Evolutionary conservation across 2,113 vertebrate genomes (phyloP), one percentile per base, ranked within the genome.

Genomic region (Nibea coibor): DNA sequence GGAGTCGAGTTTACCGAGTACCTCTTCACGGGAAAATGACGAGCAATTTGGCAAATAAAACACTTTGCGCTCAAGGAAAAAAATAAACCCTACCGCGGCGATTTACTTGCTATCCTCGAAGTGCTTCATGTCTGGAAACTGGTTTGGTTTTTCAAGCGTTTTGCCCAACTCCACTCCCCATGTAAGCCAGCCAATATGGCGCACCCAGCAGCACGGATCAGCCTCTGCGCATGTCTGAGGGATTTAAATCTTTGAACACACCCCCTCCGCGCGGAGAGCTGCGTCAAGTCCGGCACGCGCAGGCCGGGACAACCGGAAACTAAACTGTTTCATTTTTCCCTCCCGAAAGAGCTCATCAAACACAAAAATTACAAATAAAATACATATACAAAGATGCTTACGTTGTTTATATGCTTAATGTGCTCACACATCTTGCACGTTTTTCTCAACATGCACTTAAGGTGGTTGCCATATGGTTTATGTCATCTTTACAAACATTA

Each of bases 161-260:
- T 91, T n/a, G 75, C 57, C 53, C 76, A 88, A 88, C 89, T 94
- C 89, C 87, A 88, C 93, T 93, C 88, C 89, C 91, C 79, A 75
- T 88, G 65, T 83, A 87, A 90, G 26, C 68, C 86, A 90, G 80
- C 91, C 92, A 94, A 94, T 90, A 94, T 95, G 94, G 93, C 94
- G 94, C 88, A 93, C 78, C 76, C 87, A 92, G 59, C 78, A 88
- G 82, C 84, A 88, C 75, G 61, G 77, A 76, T n/a, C 22, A 9
- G 20, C 48, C 0, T 78, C 48, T 92, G 63, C 93, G 93, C 94
- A 94, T 93, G 93, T 89, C 69, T 8, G 78, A 83, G 90, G 86
- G 89, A 92, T 94, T 94, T 94, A 93, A 95, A 95, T 90, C 74
- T 84, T 74, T 83, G 84, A 80, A 89, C 93, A 93, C 94, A 74